These are phyloP conservation scores for Pocillopora damicornis DNA, from an alignment of 64 coral and sea anemone species.

Conservation along the genomic window DNA sequence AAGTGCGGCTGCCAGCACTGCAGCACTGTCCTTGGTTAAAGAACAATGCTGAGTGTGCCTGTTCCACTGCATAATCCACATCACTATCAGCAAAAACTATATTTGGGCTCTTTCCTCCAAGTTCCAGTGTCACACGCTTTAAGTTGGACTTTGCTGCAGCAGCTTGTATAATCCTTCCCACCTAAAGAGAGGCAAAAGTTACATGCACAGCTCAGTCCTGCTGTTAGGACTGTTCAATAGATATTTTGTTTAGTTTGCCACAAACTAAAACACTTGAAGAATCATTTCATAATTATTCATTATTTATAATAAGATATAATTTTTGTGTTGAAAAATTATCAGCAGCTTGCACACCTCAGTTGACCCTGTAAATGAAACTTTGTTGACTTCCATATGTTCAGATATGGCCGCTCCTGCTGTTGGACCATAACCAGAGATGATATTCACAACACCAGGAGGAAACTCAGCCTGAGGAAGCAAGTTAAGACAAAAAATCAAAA, in stretches of 20 bases:
- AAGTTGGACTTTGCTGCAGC: constrained; percentile 72
- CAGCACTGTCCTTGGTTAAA: constrained; percentile 77
- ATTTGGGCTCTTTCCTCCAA: constrained; percentile 82
- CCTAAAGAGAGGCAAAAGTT: constrained; percentile 16
- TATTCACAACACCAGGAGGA: constrained; percentile 79
- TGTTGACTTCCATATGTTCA: constrained; percentile 74
- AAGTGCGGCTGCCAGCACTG: constrained; percentile 67
- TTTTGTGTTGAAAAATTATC: neutral
- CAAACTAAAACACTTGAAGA: no score
- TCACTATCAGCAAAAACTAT: constrained; percentile 83
- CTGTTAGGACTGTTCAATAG: no score
- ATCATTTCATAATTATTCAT: no score
- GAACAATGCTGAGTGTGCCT: constrained; percentile 51
- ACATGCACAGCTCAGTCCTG: no score
- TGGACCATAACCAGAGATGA: constrained; percentile 82
- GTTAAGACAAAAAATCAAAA: no score
- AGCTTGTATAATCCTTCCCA: constrained; percentile 68
- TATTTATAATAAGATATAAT: neutral
- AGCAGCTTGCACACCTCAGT: constrained; percentile 47
- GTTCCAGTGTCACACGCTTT: constrained; percentile 74
- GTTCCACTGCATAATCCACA: constrained; percentile 54
- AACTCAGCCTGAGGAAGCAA: constrained; percentile 61
- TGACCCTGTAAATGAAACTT: constrained; percentile 91
- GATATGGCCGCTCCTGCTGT: constrained; percentile 81
- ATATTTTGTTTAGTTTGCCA: no score